Evolutionary conservation across 53 echinoderm and acorn worm species (phyloP).

Genomic region (Apostichopus leukothele): DNA sequence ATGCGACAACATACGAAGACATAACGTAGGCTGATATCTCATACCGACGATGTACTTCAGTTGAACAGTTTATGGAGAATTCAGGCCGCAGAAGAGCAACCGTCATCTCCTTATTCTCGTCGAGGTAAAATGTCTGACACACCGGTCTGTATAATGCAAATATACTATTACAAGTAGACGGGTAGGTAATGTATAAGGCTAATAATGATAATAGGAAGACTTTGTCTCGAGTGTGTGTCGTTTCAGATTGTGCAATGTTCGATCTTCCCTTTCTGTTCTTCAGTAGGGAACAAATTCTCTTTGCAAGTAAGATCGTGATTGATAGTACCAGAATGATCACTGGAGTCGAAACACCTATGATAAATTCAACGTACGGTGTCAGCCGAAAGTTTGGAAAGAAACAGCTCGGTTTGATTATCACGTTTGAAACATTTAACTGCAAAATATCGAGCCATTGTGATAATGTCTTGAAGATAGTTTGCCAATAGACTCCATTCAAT

Average conservation of each 20-base stretch:
- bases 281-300: not conserved
- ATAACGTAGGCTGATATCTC: constrained; percentile 37
- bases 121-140: constrained; percentile 55
- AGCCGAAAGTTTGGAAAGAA: not conserved
- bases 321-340: not conserved
- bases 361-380: not conserved
- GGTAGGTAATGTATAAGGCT: constrained; percentile 59
- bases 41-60: not conserved
- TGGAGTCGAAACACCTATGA: constrained; percentile 25
- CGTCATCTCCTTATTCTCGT: not conserved
- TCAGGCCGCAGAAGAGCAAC: constrained; percentile 47
- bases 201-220: constrained; percentile 26
- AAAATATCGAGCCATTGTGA: not conserved
- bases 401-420: constrained; percentile 28
- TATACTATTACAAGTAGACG: constrained; percentile 48
- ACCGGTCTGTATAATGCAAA: constrained; percentile 49
- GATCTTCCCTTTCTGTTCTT: not conserved
- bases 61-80: constrained; percentile 57
- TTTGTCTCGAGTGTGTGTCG: not conserved
- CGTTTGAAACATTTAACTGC: not conserved
- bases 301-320: not conserved
- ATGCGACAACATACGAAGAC: constrained; percentile 54
- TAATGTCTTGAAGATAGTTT: not conserved
- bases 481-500: constrained; percentile 1
- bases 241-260: too few relatives aligned